Evolutionary conservation across 2,888 invertebrate genomes (phyloP).

Genomic region (Cheilosia soror): DNA sequence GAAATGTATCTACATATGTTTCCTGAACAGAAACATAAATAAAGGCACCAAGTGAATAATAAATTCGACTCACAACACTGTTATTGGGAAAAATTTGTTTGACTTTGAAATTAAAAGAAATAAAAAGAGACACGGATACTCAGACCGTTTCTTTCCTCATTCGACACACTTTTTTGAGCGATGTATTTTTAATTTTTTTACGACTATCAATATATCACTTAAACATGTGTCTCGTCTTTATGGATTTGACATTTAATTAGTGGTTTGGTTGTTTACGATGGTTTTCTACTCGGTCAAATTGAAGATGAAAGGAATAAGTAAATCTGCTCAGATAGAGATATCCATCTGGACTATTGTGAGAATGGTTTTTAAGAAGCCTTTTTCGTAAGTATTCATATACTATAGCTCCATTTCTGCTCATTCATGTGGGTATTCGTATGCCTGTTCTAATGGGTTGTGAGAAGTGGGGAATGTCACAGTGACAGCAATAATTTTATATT

Average conservation of each 20-base stretch:
- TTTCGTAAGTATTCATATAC: background rate
- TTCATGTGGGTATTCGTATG: background rate
- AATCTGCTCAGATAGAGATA: constrained; percentile 19
- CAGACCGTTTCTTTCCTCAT: constrained; percentile 5
- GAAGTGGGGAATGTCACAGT: too few relatives aligned
- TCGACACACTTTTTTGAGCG: constrained; percentile 26
- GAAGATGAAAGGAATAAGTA: constrained; percentile 30
- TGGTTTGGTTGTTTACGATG: constrained; percentile 59
- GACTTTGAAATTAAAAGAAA: constrained; percentile 21
- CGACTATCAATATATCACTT: constrained; percentile 53
- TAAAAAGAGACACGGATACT: background rate
- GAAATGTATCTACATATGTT: constrained; percentile 28
- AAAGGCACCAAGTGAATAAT: constrained; percentile 26
- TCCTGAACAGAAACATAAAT: constrained; percentile 29
- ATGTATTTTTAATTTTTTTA: constrained; percentile 56
- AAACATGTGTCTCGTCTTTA: constrained; percentile 63
- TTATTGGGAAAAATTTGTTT: constrained; percentile 5
- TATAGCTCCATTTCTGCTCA: background rate
- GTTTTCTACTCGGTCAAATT: constrained; percentile 19
- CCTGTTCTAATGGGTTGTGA: background rate
- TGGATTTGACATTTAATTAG: constrained; percentile 56
- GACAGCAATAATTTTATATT: too few relatives aligned
- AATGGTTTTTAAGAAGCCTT: background rate
- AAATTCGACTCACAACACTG: constrained; percentile 30
- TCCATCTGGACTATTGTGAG: constrained; percentile 31